Percentiles rank a stretch among this genome's conserved stretches.
These are phyloP conservation scores for Antheraea yamamai DNA, from an alignment of 2,888 invertebrate species.

Conservation along the genomic window DNA sequence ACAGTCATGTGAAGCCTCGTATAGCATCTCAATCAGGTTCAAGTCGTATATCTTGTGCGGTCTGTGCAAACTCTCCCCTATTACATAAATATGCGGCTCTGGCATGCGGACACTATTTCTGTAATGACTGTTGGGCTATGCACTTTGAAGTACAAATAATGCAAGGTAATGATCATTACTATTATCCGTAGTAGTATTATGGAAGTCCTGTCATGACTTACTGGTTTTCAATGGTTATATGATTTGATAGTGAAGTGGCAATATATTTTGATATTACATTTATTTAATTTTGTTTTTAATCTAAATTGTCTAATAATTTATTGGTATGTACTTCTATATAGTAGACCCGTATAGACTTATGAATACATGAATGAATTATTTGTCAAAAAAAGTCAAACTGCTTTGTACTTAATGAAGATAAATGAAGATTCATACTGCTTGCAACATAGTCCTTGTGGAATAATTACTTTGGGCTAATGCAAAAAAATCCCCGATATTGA, in stretches of 20 bases:
- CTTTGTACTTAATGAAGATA: not conserved
- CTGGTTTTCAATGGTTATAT: not conserved
- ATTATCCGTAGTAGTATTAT: not conserved
- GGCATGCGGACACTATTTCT: constrained; percentile 96
- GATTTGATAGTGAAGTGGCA: not conserved
- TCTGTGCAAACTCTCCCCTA: constrained; percentile 87
- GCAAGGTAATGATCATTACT: constrained; percentile 82
- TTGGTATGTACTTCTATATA: too few relatives aligned
- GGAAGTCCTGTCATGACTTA: too few relatives aligned
- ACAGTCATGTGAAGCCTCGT: constrained; percentile 73
- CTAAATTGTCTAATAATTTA: too few relatives aligned
- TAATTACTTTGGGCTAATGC: too few relatives aligned
- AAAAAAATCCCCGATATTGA: too few relatives aligned
- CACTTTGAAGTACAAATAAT: constrained; percentile 98
- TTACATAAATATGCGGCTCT: constrained; percentile 89
- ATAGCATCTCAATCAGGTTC: constrained; percentile 56
- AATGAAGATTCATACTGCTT: too few relatives aligned
- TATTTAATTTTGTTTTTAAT: too few relatives aligned
- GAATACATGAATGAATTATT: not conserved
- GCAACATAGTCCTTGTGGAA: too few relatives aligned
- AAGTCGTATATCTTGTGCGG: constrained; percentile 84
- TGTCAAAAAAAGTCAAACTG: not conserved
- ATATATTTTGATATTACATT: too few relatives aligned
- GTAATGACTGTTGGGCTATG: constrained; percentile 97
- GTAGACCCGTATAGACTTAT: too few relatives aligned